These are phyloP conservation scores for Napeogenes inachia DNA, from an alignment of 2,888 invertebrate genomes.

Conservation along the genomic window DNA sequence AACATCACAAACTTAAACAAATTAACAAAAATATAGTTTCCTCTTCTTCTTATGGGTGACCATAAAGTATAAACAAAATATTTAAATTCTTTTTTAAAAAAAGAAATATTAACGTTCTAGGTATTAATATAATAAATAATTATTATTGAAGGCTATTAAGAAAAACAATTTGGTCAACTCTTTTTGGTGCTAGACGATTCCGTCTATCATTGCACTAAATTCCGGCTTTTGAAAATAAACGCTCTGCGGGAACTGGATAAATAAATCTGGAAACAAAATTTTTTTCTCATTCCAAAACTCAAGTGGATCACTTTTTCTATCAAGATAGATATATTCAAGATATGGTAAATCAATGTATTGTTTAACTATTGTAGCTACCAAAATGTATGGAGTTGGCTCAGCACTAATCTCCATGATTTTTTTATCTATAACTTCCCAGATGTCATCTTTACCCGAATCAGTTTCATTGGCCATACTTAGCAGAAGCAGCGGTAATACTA, in stretches of 20 bases:
- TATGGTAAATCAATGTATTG: constrained; percentile 31
- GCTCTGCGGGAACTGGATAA: constrained; percentile 29
- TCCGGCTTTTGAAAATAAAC: constrained; percentile 31
- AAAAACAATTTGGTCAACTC: constrained; percentile 25
- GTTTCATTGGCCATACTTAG: background rate
- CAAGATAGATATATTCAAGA: constrained; percentile 24
- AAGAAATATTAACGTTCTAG: too few relatives aligned
- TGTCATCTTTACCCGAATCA: constrained; percentile 11
- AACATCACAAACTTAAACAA: too few relatives aligned
- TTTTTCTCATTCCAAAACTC: constrained; percentile 24
- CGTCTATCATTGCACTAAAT: constrained; percentile 28
- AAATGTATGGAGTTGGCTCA: constrained; percentile 21
- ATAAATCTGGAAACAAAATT: constrained; percentile 19
- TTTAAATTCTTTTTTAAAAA: too few relatives aligned
- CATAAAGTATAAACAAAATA: too few relatives aligned
- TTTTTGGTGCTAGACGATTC: constrained; percentile 26
- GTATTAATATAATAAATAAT: constrained; percentile 12
- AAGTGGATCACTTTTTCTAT: constrained; percentile 25
- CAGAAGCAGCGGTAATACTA: constrained; percentile 21
- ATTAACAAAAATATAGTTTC: too few relatives aligned
- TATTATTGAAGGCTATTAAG: constrained; percentile 11
- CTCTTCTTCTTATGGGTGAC: too few relatives aligned
- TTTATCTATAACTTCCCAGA: constrained; percentile 27
- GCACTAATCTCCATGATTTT: constrained; percentile 23
- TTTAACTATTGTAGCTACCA: constrained; percentile 30